Base-by-base conservation (phyloP, 2,113 vertebrate species). In the Syrmaticus mikado region DNA sequence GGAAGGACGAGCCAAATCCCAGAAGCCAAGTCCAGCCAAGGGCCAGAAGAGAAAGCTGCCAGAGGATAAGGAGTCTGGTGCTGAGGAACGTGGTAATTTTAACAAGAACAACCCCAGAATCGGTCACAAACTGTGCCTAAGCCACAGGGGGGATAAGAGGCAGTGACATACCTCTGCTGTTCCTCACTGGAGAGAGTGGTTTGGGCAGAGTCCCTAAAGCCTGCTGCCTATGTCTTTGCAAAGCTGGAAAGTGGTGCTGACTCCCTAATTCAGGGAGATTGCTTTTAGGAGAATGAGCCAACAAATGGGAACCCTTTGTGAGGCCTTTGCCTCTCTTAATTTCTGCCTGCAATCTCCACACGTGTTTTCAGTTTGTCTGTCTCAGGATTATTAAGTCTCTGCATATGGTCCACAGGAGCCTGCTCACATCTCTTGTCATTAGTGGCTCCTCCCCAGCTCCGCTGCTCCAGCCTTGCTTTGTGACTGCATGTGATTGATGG, bases 1-100 rank as follows among this genome's bases (percentile, higher is more conserved):
- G 91, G 96, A 96, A 95, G 95, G 92, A 73, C 93, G 96, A 95
- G 74, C 73, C 74, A 96, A 97, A n/a, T 95, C 94, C 86, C 97
- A 95, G 88, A 96, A 96, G 41, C 28, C 83, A 34, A 97, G 96
- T 61, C 92, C 95, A 79, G 78, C 80, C 83, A 94, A 89, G 53
- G 87, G 85, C 58, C 97, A 92, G 87, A 97, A 97, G 91, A 95
- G 96, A 70, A 94, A 95, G 24, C 68, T 93, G 45, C 75, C 66
- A 0, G 93, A 95, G 60, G 94, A 96, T 30, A 92, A 87, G 55
- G 90, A 87, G 32, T n/a, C 93, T 1, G 10, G 46, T 57, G 71
- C 92, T 28, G 92, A 96, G 81, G 85, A 97, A 52, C 81, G 78
- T 94, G 97, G 97, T 97, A 97, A 96, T 94, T 82, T 87, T 68